Evolutionary conservation across 2,888 invertebrate species (phyloP), one percentile per base, ranked within the genome.

Genomic region (Dichetophora obliterata): DNA sequence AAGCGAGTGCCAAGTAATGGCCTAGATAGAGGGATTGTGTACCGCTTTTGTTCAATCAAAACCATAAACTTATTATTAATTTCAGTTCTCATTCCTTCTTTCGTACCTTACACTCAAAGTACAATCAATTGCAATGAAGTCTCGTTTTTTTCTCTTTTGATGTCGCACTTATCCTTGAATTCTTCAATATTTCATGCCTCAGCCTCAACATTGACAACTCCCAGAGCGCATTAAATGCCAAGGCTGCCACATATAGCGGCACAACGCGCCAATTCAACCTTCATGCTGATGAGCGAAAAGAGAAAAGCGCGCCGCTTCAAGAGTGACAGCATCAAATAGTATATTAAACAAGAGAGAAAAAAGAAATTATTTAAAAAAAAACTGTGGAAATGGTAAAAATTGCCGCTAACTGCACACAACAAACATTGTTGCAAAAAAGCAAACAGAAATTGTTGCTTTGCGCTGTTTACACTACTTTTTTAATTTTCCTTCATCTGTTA

Each of bases 211-310:
- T 11, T 48, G 48, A 19, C 43, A 72, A 43, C 14, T 43, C 61
- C 43, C 72, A 61, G 72, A 5, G 61, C 19, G 11, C 61, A 73
- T 43, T 57, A 75, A 75, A 75, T 75, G 75, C 68, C 75, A 75
- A 75, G 75, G 75, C 54, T 75, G 54, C 31, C 48, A 50, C 6
- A 43, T 65, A n/a, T 31, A 65, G 34, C 63, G 31, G 22, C 54
- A 54, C 54, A 65, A 65, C 16, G 9, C 5, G n/a, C 34, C 31
- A 22, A 63, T 8, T 4, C 34, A 65, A 65, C 63, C 61, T 52
- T 43, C 34, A 11, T 63, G 57, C 43, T 59, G 48, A 61, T 73
- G 52, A 31, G 34, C 34, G 16, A 14, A 34, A 65, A 31, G 43
- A 43, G 43, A 43, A 43, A 16, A 8, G 14, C 66, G 14, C 66